Conservation (phyloP, 1,140 invertebrate genomes). For the Laupala kohalensis region DNA sequence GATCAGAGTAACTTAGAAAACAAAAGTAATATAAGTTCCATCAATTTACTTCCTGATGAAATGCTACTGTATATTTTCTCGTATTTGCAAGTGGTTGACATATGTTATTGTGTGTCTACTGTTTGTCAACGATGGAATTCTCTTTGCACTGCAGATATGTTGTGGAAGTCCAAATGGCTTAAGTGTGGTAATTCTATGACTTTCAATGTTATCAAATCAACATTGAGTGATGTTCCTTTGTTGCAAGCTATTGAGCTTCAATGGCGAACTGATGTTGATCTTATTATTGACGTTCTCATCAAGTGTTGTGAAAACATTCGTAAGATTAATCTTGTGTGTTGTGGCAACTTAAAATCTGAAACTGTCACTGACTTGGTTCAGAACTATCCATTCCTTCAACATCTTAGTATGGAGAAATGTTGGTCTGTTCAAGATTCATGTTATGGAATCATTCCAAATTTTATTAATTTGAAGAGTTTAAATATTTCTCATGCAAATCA, state of each 20-base stretch:
- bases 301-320: not conserved
- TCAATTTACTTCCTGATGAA: slow-evolving; percentile 10
- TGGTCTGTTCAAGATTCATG: slow-evolving; percentile 10
- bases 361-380: not conserved
- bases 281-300: not conserved
- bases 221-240: not conserved
- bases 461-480: slow-evolving; percentile 2
- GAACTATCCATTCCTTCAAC: slow-evolving; percentile 1
- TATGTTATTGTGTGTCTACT: slow-evolving; percentile 1
- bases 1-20: too few species aligned
- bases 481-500: not conserved
- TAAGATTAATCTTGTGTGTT: not conserved
- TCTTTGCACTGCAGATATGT: not conserved
- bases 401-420: slow-evolving; percentile 11
- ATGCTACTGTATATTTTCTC: slow-evolving; percentile 12
- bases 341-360: not conserved
- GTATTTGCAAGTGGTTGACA: slow-evolving; percentile 7
- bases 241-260: not conserved
- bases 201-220: not conserved
- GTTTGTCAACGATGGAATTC: slow-evolving; percentile 10
- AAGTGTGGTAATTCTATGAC: not conserved
- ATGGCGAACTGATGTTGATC: slow-evolving; percentile 2
- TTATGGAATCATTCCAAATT: not conserved
- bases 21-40: not conserved
- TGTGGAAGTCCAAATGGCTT: not conserved